Percentiles rank a stretch among this genome's conserved stretches.
Conservation (phyloP, 2,888 invertebrate species). For the Blera fallax region DNA sequence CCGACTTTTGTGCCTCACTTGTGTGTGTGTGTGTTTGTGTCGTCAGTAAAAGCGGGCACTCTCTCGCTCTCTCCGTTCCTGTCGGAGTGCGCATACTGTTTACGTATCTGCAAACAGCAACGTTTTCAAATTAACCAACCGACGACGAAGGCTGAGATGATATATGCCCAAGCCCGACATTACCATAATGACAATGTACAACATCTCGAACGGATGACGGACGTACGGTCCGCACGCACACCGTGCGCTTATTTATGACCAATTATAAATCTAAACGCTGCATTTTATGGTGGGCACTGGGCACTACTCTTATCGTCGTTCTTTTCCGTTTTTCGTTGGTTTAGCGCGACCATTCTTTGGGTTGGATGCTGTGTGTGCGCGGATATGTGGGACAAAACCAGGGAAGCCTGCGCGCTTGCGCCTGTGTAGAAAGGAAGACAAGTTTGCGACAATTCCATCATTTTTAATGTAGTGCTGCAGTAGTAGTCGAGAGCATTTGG, state of each 20-base stretch:
- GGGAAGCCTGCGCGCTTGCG: constrained; percentile 32
- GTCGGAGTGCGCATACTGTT: constrained; percentile 48
- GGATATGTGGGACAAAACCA: constrained; percentile 49
- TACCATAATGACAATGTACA: constrained; percentile 73
- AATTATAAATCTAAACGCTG: constrained; percentile 73
- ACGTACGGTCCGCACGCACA: constrained; percentile 72
- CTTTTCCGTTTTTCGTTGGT: constrained; percentile 9
- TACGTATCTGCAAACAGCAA: constrained; percentile 70
- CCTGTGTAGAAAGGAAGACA: constrained; percentile 46
- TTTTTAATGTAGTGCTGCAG: constrained; percentile 56
- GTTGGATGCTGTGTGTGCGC: not conserved
- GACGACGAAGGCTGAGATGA: constrained; percentile 72
- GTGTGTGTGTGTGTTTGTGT: constrained; percentile 46
- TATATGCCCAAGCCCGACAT: constrained; percentile 69
- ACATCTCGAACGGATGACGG: constrained; percentile 73
- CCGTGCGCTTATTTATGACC: constrained; percentile 72
- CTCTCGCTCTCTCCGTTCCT: constrained; percentile 34
- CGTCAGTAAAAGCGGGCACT: constrained; percentile 52
- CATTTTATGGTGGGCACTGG: constrained; percentile 69
- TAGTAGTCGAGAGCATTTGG: not conserved
- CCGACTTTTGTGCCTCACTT: not conserved
- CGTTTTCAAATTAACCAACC: constrained; percentile 71
- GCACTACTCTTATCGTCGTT: constrained; percentile 40
- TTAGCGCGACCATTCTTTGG: constrained; percentile 1
- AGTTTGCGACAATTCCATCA: constrained; percentile 70